phyloP scores from a whole-genome alignment of 2,113 vertebrate genomes.

The Anolis sagrei region DNA sequence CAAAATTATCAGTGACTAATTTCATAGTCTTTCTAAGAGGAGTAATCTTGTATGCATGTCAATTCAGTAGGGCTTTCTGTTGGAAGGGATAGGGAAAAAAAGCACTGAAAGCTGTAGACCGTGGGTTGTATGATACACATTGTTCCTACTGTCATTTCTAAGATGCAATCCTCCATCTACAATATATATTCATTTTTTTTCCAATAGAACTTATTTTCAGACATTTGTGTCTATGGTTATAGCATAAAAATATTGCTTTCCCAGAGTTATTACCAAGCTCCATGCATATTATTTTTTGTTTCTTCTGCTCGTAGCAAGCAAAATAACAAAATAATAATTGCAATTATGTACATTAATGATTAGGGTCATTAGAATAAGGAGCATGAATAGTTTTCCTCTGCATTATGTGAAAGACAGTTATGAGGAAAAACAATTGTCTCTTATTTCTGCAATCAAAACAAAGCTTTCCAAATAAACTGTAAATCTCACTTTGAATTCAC shows the following conservation, averaged over 20 bases:
- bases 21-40: neutral
- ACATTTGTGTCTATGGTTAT: neutral
- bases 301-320: neutral
- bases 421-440: conserved; percentile 17
- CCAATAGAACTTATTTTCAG: neutral
- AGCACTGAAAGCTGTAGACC: too few relatives aligned
- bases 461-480: neutral
- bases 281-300: neutral
- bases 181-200: neutral
- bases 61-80: too few relatives aligned
- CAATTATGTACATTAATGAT: neutral
- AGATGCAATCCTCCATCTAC: neutral
- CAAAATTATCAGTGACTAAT: neutral
- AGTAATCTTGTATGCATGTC: neutral
- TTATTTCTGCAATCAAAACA: conserved; percentile 6
- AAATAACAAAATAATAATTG: neutral
- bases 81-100: too few relatives aligned
- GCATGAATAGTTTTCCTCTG: neutral
- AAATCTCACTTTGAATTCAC: neutral
- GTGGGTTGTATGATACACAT: too few relatives aligned
- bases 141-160: too few relatives aligned
- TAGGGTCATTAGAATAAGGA: neutral
- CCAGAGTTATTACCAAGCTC: neutral
- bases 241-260: neutral
- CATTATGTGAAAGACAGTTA: neutral